These are phyloP conservation scores for Tenualosa thibaudeaui DNA, from an alignment of 2,797 vertebrate species.

Conservation along the genomic window DNA sequence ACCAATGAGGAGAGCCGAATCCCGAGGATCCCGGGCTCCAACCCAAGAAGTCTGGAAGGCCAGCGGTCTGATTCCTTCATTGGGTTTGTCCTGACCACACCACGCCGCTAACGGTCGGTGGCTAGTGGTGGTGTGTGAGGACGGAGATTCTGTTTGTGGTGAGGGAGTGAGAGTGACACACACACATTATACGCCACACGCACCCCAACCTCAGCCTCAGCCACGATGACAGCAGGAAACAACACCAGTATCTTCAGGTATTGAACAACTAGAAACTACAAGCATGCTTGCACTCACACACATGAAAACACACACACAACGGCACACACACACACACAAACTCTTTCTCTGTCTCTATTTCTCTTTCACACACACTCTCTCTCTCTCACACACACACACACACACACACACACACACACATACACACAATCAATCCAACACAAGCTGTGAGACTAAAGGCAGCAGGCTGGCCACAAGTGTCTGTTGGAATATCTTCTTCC, in stretches of 20 bases:
- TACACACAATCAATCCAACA: not conserved
- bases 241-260: not conserved
- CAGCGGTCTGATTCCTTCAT: not conserved
- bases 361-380: too few relatives aligned
- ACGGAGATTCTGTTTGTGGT: not conserved
- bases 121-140: not conserved
- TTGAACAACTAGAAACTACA: not conserved
- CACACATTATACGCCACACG: not conserved
- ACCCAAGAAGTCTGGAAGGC: not conserved
- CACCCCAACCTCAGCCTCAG: not conserved
- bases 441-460: too few relatives aligned
- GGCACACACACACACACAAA: not conserved
- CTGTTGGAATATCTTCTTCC: not conserved
- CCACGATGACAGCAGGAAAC: not conserved
- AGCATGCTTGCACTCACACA: not conserved
- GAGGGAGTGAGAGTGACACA: not conserved
- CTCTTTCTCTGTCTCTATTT: too few relatives aligned
- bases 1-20: not conserved
- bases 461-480: too few relatives aligned
- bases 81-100: too few relatives aligned
- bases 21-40: not conserved
- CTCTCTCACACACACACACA: not conserved
- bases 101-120: too few relatives aligned
- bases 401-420: not conserved
- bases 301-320: too few relatives aligned